Percentiles rank a stretch among this genome's conserved stretches.
Conservation (phyloP, 2,113 vertebrate species). For the Ptilorrhoa leucosticta region DNA sequence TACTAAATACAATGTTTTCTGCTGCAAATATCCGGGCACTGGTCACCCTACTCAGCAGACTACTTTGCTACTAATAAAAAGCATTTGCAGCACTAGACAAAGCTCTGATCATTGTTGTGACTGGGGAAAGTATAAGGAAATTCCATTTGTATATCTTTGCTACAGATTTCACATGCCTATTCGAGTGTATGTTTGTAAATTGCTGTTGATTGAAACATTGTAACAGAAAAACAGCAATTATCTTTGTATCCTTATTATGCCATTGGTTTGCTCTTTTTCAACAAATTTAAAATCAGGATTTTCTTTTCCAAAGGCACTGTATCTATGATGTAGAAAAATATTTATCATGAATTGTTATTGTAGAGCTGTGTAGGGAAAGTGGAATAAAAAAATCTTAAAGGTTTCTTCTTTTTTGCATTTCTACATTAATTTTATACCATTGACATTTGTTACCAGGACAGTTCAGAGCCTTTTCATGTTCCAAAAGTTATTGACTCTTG, state of each 20-base stretch:
- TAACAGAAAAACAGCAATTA: not conserved
- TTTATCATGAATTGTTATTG: not conserved
- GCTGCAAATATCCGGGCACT: not conserved
- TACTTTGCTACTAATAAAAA: not conserved
- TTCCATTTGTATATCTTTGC: not conserved
- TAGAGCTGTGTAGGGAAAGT: not conserved
- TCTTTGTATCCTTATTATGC: not conserved
- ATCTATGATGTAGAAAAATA: not conserved
- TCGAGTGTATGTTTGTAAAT: not conserved
- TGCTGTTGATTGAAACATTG: not conserved
- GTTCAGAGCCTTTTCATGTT: not conserved
- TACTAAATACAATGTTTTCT: not conserved
- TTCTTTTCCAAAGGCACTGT: not conserved
- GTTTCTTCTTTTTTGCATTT: not conserved
- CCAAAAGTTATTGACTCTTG: not conserved
- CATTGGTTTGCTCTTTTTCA: not conserved
- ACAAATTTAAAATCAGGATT: not conserved
- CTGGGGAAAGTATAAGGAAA: not conserved
- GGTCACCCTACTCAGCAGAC: not conserved
- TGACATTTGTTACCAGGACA: not conserved
- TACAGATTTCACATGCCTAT: not conserved
- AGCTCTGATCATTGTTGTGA: not conserved
- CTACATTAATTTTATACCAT: not conserved
- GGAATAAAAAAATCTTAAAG: not conserved
- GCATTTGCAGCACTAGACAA: not conserved